Conservation (phyloP, 1,140 invertebrate genomes). For the Calephelis nemesis region DNA sequence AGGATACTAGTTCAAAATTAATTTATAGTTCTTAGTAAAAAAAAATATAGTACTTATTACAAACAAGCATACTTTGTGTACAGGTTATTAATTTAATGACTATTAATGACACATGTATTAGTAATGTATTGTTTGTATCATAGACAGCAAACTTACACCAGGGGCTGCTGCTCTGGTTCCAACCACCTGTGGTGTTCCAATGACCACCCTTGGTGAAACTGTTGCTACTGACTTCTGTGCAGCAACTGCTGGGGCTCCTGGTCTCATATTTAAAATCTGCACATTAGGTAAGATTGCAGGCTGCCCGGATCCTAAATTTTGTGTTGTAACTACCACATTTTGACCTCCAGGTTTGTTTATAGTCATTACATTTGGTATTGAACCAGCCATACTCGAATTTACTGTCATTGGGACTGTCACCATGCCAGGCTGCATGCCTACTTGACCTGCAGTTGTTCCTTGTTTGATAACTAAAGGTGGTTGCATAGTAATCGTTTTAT, state of each 20-base stretch:
- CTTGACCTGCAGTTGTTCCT: slow-evolving; percentile 78
- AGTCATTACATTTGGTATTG: slow-evolving; percentile 76
- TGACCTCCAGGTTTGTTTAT: slow-evolving; percentile 77
- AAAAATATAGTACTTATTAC: no score
- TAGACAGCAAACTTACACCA: slow-evolving; percentile 82
- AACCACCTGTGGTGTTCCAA: slow-evolving; percentile 89
- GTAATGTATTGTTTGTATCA: slow-evolving; percentile 6
- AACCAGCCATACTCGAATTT: slow-evolving; percentile 74
- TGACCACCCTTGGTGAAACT: slow-evolving; percentile 87
- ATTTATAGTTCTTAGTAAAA: neutral
- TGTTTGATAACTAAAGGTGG: slow-evolving; percentile 86
- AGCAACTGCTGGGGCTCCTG: slow-evolving; percentile 83
- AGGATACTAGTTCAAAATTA: neutral
- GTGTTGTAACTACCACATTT: slow-evolving; percentile 79
- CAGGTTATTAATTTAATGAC: no score
- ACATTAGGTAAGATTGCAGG: slow-evolving; percentile 86
- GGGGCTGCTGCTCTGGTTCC: slow-evolving; percentile 88
- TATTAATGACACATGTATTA: neutral
- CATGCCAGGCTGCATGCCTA: slow-evolving; percentile 81
- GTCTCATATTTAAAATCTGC: slow-evolving; percentile 91
- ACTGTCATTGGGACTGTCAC: slow-evolving; percentile 86
- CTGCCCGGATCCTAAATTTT: slow-evolving; percentile 80
- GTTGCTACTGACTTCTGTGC: slow-evolving; percentile 86
- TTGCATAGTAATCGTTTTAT: slow-evolving; percentile 79
- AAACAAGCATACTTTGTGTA: neutral